These are phyloP conservation scores for Agonopterix heracliana DNA, from an alignment of 2,888 invertebrate species.

Conservation along the genomic window DNA sequence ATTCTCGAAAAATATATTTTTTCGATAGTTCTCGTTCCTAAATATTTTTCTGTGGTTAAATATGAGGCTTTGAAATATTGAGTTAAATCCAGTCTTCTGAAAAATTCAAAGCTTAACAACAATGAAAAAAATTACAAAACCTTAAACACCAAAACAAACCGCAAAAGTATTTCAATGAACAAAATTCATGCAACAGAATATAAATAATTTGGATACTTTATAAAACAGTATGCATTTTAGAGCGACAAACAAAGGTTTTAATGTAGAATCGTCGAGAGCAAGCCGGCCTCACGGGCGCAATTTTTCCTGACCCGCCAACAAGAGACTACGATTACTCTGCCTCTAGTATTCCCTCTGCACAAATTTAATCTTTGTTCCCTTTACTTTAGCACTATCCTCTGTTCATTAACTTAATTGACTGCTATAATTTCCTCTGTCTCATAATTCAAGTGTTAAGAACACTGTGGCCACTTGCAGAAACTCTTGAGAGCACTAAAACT, in stretches of 20 bases:
- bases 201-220: not conserved
- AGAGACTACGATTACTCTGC: conserved; percentile 25
- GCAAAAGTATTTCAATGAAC: too few species aligned
- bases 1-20: too few species aligned
- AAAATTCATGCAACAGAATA: too few species aligned
- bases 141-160: too few species aligned
- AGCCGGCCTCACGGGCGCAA: conserved; percentile 26
- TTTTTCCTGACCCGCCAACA: conserved; percentile 27
- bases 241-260: conserved; percentile 29
- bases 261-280: conserved; percentile 22
- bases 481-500: too few species aligned
- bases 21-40: too few species aligned
- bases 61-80: too few species aligned
- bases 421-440: conserved; percentile 9
- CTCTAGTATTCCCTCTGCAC: conserved; percentile 29
- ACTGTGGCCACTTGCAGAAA: too few species aligned
- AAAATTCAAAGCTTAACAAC: too few species aligned
- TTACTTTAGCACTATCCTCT: conserved; percentile 19
- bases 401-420: conserved; percentile 25
- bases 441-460: conserved; percentile 1
- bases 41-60: too few species aligned
- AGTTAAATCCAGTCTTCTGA: too few species aligned
- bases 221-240: conserved; percentile 12
- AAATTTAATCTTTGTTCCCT: conserved; percentile 31
- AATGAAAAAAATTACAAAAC: too few species aligned